Base-by-base conservation (phyloP, 2,888 invertebrate genomes). In the Odontocolon sp. region DNA sequence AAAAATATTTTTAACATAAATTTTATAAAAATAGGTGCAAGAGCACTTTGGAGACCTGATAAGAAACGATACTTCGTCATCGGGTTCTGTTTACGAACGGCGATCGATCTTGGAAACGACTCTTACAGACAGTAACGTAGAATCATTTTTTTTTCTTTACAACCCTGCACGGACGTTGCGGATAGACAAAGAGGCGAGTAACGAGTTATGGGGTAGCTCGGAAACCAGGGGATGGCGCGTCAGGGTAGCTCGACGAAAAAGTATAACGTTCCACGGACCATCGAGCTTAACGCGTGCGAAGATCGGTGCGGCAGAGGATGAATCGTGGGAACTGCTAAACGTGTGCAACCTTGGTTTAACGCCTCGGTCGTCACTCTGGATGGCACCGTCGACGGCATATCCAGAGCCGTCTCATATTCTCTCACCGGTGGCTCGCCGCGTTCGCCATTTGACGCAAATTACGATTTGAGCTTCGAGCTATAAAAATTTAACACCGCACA, bases 291-390 rank as follows among this genome's bases (percentile, higher is more conserved):
- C 80, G 79, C 80, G 79, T 21, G 23, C 38, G 14, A 50, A 50
- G 36, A 50, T 64, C 64, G 36, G 50, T 59, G 80, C 74, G 82
- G 26, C 23, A n/a, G n/a, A 78, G 80, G 69, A 85, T 80, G 79
- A 82, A 84, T 85, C 83, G 83, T 86, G 85, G 80, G 83, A 85
- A 81, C 77, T 76, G 72, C 78, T 79, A 79, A 82, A 83, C 80
- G 83, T 80, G 78, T 54, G 18, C 82, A 64, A 47, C 64, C 38
- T 64, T 16, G 64, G 36, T 50, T 64, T 50, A 50, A 33, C 64
- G 36, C 64, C 50, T 36, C 26, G 1, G 50, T 21, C 36, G 42
- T 42, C n/a, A 21, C 47, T 47, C 63, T 18, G 78, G 31, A 67
- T 61, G 56, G 50, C 40, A 52, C 38, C 40, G 8, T 11, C 21